Base-by-base conservation (phyloP, 1,140 invertebrate genomes). In the Carcinoscorpius rotundicauda region DNA sequence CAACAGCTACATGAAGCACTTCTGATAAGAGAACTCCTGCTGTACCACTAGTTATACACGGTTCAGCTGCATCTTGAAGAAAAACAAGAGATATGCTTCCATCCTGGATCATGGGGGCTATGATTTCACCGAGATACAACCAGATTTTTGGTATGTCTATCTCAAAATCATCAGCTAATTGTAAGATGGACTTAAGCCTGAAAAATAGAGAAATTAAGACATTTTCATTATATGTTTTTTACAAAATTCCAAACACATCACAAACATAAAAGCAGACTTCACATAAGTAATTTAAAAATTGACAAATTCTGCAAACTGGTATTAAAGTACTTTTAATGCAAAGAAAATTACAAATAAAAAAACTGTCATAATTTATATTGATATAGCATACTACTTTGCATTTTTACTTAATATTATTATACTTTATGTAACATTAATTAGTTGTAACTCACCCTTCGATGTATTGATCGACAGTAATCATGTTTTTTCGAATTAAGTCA, bases 111-210 rank as follows among this genome's bases (percentile, higher is more conserved):
- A 78, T 72, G 4, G 77, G 77, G n/a, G 72, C 73, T 53, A 78
- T 74, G 11, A 86, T 79, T 76, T 88, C 82, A 8, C 82, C 82
- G 70, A 87, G 76, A 72, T 87, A 88, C 52, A 79, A 75, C 83
- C 84, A 87, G 56, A 88, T 78, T 71, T 82, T 84, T n/a, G 87
- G 87, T 76, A 89, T 83, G 80, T 89, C 87, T 68, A 88, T 83
- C 56, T 82, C 77, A 70, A 88, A 77, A 29, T 29, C 29, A 29
- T 29, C 29, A 29, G 29, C 29, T 29, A 29, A 29, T 29, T 29
- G 29, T 2, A 29, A 29, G 29, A 29, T 29, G 29, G 29, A 29
- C 29, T 29, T 29, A 29, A 29, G 29, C 29, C 29, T 29, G 29
- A 29, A 29, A 29, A 29, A 29, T 29, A 29, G 29, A 29, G 29